These are phyloP conservation scores for Anarhynchus alexandrinus DNA, from an alignment of 2,113 vertebrate genomes.

Conservation along the genomic window DNA sequence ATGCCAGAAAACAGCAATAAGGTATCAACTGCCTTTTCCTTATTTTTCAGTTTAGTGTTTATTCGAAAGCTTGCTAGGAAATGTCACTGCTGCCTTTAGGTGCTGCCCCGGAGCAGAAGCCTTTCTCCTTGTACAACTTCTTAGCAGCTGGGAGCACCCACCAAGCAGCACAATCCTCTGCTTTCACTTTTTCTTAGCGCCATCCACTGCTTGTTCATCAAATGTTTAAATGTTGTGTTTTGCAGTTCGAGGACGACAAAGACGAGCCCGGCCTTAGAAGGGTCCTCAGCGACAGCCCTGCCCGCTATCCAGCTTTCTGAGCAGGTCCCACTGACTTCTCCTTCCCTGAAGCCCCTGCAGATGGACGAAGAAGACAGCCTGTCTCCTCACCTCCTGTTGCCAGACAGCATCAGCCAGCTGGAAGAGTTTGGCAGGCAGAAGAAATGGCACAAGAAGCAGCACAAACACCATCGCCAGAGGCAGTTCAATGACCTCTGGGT, in stretches of 20 bases:
- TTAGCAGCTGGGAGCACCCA: not conserved
- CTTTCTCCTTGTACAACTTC: not conserved
- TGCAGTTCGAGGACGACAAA: conserved; percentile 41
- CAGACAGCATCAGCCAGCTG: conserved; percentile 95
- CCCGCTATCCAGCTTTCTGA: conserved; percentile 52
- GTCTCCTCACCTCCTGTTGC: conserved; percentile 88
- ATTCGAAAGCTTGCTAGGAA: not conserved
- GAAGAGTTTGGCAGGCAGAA: conserved; percentile 95
- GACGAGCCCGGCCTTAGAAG: conserved; percentile 4
- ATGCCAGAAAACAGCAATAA: not conserved
- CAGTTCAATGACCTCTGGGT: conserved; percentile 99
- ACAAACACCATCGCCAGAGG: conserved; percentile 83
- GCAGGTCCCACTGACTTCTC: conserved; percentile 26
- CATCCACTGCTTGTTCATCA: not conserved
- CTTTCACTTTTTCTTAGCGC: not conserved
- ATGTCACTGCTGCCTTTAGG: not conserved
- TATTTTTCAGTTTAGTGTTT: not conserved
- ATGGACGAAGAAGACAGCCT: conserved; percentile 82
- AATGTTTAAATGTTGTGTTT: not conserved
- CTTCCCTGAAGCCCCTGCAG: conserved; percentile 53
- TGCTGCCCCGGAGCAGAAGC: not conserved
- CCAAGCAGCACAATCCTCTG: not conserved
- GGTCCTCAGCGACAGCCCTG: conserved; percentile 20
- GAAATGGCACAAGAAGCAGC: conserved; percentile 85
- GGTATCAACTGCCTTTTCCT: not conserved